Conservation (phyloP, 2,888 invertebrate genomes). For the Halictus quadricinctus region DNA sequence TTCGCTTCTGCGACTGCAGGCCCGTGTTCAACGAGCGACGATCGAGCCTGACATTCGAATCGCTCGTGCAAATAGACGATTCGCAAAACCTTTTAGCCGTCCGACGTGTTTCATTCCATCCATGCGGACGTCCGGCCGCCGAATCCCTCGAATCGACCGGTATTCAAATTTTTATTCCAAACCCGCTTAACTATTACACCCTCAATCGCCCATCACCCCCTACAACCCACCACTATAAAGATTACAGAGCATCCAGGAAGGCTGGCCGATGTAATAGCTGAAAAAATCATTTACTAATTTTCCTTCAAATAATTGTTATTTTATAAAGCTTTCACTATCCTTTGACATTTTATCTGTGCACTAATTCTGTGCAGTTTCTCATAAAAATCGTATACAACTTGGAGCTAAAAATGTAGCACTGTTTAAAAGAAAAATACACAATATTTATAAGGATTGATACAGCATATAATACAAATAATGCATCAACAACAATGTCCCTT, state of each 20-base stretch:
- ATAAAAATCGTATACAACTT: background rate
- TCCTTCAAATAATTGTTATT: background rate
- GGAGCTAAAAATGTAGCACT: background rate
- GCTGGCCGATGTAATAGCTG: background rate
- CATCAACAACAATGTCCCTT: background rate
- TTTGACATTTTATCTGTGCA: too few species aligned
- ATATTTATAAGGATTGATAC: too few species aligned
- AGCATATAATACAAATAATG: too few species aligned
- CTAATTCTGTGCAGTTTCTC: too few species aligned
- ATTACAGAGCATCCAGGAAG: background rate
- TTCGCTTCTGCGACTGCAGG: constrained; percentile 14
- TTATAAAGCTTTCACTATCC: background rate
- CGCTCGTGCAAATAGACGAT: constrained; percentile 50
- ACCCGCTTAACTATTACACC: background rate
- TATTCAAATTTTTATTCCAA: background rate
- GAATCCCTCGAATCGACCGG: constrained; percentile 44
- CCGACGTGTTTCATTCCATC: constrained; percentile 45
- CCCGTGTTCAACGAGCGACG: constrained; percentile 22
- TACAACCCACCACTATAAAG: background rate
- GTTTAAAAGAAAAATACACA: background rate
- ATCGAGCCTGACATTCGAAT: constrained; percentile 44
- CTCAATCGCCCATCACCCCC: background rate
- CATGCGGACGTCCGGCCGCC: constrained; percentile 43
- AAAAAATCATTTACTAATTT: background rate
- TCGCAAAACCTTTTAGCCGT: constrained; percentile 56